Percentiles rank a stretch among this genome's conserved stretches.
Conservation (phyloP, 2,797 vertebrate species). For the Arctocebus calabarensis region DNA sequence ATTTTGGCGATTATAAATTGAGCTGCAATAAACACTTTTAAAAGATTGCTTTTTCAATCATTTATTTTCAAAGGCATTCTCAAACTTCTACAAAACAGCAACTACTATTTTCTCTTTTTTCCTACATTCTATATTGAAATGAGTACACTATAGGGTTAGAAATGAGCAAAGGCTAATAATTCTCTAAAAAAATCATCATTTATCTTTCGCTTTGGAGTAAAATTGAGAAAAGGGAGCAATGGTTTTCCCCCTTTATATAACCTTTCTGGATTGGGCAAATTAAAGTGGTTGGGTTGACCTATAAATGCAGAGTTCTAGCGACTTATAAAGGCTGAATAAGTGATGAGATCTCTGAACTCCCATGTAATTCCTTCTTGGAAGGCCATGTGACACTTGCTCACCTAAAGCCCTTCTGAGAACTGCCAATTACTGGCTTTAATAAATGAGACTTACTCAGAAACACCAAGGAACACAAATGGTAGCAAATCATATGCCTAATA, state of each 20-base stretch:
- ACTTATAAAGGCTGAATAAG: neutral
- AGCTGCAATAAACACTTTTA: neutral
- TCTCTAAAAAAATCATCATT: constrained; percentile 16
- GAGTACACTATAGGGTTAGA: neutral
- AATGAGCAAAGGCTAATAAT: constrained; percentile 36
- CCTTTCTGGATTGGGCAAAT: neutral
- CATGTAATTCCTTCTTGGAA: constrained; percentile 15
- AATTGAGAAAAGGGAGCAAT: neutral
- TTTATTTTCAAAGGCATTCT: constrained; percentile 43
- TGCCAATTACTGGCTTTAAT: neutral
- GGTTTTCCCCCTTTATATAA: constrained; percentile 29
- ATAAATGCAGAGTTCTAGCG: neutral
- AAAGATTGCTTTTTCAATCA: constrained; percentile 26
- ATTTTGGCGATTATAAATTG: too few relatives aligned
- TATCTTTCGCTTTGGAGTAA: constrained; percentile 49
- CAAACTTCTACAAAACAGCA: constrained; percentile 7
- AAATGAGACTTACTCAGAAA: neutral
- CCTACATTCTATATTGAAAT: neutral
- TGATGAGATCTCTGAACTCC: neutral
- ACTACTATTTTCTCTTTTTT: constrained; percentile 3
- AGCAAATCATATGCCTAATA: neutral
- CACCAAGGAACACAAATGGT: neutral
- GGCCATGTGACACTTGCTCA: neutral
- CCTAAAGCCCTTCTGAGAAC: neutral
- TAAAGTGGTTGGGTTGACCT: neutral